A percentile compares a stretch with the other conserved stretches of the same genome.
These are phyloP conservation scores for Heliocidaris tuberculata DNA, from an alignment of 35 echinoderm and acorn worm genomes.

Conservation along the genomic window DNA sequence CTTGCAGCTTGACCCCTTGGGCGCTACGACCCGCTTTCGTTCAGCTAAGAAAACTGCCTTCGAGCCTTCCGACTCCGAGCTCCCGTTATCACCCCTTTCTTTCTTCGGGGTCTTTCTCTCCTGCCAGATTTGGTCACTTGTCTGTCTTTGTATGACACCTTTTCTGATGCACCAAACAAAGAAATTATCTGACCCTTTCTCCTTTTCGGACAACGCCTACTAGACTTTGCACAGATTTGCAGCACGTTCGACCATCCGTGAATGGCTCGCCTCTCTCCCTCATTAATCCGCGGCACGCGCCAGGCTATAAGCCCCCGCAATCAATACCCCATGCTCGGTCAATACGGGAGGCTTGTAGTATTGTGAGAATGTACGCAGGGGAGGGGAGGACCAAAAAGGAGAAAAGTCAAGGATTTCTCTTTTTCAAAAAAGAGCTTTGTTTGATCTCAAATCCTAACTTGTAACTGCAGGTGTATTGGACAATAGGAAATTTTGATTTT, in stretches of 20 bases:
- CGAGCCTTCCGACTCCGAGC: too few species aligned
- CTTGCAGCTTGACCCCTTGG: neutral
- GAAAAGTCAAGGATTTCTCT: neutral
- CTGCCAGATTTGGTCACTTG: neutral
- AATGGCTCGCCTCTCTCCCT: neutral
- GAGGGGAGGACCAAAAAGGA: neutral
- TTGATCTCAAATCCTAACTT: neutral
- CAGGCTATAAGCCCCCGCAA: neutral
- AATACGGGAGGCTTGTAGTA: neutral
- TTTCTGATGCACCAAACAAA: neutral
- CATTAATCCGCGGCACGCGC: neutral
- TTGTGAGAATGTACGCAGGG: neutral
- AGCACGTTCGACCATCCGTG: neutral
- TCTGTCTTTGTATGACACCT: neutral
- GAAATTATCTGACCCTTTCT: neutral
- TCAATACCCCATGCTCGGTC: neutral
- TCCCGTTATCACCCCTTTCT: neutral
- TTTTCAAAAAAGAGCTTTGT: neutral
- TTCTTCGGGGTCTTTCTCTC: neutral
- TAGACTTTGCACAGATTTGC: too few species aligned
- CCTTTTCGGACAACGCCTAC: neutral
- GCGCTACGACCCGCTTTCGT: neutral
- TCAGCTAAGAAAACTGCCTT: neutral
- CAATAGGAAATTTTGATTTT: neutral
- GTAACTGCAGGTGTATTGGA: neutral